Evolutionary conservation across 2,888 invertebrate species (phyloP).

Genomic region (Brenthis ino): DNA sequence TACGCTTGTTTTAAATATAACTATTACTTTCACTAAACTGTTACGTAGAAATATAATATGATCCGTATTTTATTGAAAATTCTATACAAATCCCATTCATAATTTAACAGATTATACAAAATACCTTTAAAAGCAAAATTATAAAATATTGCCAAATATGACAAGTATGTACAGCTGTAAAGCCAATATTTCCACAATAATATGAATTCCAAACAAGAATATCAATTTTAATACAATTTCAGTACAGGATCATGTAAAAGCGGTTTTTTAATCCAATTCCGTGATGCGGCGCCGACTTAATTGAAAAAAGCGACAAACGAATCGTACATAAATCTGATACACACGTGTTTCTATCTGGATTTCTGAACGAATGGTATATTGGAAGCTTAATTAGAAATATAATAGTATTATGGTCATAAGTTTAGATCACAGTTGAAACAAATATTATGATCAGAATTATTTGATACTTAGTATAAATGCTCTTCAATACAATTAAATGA

Average conservation of each 20-base stretch:
- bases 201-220: background rate
- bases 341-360: slow-evolving; percentile 22
- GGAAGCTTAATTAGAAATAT: background rate
- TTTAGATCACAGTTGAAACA: background rate
- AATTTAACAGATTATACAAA: too few species aligned
- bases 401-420: background rate
- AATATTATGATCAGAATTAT: too few species aligned
- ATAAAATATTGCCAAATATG: too few species aligned
- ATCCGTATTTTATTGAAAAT: too few species aligned
- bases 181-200: background rate
- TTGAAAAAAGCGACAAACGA: slow-evolving; percentile 33
- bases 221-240: slow-evolving; percentile 9
- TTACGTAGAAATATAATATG: too few species aligned
- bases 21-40: too few species aligned
- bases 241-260: slow-evolving; percentile 19
- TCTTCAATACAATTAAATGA: too few species aligned
- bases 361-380: background rate
- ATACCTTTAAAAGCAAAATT: too few species aligned
- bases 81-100: too few species aligned
- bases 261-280: slow-evolving; percentile 25
- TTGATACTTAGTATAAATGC: too few species aligned
- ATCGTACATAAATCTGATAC: slow-evolving; percentile 32
- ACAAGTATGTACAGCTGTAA: background rate
- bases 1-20: too few species aligned
- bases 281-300: slow-evolving; percentile 31